Percentiles rank a stretch among this genome's conserved stretches.
Conservation (phyloP, 2,888 invertebrate species). For the Flexamia atlantica region DNA sequence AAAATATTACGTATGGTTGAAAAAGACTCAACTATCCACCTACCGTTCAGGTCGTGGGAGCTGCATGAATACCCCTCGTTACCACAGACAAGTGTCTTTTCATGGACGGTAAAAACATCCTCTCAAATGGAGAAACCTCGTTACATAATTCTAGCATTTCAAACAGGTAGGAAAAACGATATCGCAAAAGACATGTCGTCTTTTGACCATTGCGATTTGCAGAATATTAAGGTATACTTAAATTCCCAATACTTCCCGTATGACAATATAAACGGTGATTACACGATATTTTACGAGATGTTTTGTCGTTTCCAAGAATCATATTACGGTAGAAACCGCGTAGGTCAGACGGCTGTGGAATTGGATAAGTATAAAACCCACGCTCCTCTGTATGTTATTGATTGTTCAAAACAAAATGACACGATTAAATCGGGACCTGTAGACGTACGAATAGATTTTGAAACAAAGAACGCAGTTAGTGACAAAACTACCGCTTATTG, state of each 20-base stretch:
- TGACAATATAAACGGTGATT: slow-evolving; percentile 36
- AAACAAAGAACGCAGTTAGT: too few relatives aligned
- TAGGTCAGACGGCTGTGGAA: neutral
- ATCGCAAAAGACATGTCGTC: neutral
- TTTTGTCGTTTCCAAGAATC: slow-evolving; percentile 18
- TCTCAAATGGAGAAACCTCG: slow-evolving; percentile 26
- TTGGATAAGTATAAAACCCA: neutral
- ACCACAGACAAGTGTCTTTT: neutral
- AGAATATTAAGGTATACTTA: slow-evolving; percentile 10
- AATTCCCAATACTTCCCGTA: slow-evolving; percentile 37
- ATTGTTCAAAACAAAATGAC: slow-evolving; percentile 47
- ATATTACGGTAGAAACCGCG: neutral
- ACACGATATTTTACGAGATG: slow-evolving; percentile 3
- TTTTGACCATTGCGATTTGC: slow-evolving; percentile 26
- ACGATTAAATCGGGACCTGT: slow-evolving; percentile 36
- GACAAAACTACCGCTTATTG: too few relatives aligned
- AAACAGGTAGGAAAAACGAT: slow-evolving; percentile 18
- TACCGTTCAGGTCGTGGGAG: slow-evolving; percentile 28
- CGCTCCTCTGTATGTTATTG: slow-evolving; percentile 18
- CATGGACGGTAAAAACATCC: slow-evolving; percentile 30
- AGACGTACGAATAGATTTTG: too few relatives aligned
- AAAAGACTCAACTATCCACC: neutral
- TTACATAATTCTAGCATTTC: slow-evolving; percentile 27
- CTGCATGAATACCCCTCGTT: slow-evolving; percentile 9
- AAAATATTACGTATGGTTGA: neutral